A percentile compares a stretch with the other conserved stretches of the same genome.
These are phyloP conservation scores for Seriola aureovittata DNA, from an alignment of 2,113 vertebrate genomes.

Conservation along the genomic window DNA sequence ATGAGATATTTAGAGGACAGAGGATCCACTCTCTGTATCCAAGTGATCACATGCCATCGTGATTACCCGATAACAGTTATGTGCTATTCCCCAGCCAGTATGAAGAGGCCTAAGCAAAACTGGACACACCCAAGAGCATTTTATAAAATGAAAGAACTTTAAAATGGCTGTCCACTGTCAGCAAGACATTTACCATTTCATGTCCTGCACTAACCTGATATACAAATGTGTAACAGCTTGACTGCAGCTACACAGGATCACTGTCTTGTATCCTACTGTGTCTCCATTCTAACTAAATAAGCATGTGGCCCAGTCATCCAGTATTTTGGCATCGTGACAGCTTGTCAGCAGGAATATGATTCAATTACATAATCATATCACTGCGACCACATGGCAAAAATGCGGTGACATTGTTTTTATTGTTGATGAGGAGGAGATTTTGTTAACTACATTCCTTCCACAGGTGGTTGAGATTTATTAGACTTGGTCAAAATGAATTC, in stretches of 20 bases:
- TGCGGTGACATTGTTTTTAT: constrained; percentile 31
- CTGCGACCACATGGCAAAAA: constrained; percentile 4
- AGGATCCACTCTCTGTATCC: constrained; percentile 35
- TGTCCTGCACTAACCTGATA: not conserved
- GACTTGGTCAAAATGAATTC: not conserved
- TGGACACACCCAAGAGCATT: constrained; percentile 46
- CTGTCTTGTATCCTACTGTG: not conserved
- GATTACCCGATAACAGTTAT: constrained; percentile 14
- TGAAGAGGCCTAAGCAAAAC: not conserved
- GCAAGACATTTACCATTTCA: not conserved
- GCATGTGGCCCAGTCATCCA: constrained; percentile 14
- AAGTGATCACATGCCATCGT: constrained; percentile 45
- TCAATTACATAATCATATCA: constrained; percentile 74
- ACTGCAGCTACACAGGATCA: not conserved
- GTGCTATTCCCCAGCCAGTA: not conserved
- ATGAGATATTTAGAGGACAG: constrained; percentile 28
- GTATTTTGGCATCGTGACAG: constrained; percentile 22
- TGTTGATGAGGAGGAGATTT: constrained; percentile 13
- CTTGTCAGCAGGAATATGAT: constrained; percentile 71
- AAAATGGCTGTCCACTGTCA: not conserved
- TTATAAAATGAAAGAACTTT: not conserved
- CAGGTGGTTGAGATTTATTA: not conserved
- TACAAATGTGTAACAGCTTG: not conserved
- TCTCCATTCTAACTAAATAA: not conserved
- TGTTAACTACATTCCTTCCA: not conserved